Conservation (phyloP, 2,797 vertebrate species). For the Sphaeramia orbicularis region DNA sequence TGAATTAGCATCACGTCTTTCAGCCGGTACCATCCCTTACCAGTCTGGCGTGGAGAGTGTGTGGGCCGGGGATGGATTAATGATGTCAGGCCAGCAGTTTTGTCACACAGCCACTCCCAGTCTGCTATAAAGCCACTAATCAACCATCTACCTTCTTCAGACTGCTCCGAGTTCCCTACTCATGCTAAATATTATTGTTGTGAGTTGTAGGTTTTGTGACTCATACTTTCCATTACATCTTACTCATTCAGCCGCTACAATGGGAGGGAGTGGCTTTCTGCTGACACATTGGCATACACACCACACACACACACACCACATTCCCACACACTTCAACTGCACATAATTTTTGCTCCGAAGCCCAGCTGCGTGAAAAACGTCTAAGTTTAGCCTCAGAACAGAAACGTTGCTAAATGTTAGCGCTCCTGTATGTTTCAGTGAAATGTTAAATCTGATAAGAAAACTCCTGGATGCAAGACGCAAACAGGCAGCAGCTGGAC, state of each 20-base stretch:
- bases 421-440: not conserved
- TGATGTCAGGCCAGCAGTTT: slow-evolving; percentile 68
- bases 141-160: slow-evolving; percentile 62
- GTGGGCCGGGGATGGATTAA: slow-evolving; percentile 70
- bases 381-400: not conserved
- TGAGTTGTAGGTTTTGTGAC: slow-evolving; percentile 72
- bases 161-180: slow-evolving; percentile 40
- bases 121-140: slow-evolving; percentile 74
- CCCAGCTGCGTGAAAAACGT: not conserved
- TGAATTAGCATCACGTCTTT: slow-evolving; percentile 59
- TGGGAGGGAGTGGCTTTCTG: slow-evolving; percentile 70
- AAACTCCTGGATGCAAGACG: not conserved
- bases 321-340: slow-evolving; percentile 53
- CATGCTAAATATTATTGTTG: slow-evolving; percentile 77
- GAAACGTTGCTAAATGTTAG: not conserved
- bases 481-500: no score
- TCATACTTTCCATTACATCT: slow-evolving; percentile 76
- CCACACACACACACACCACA: no score
- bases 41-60: slow-evolving; percentile 60
- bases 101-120: slow-evolving; percentile 72
- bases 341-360: slow-evolving; percentile 8
- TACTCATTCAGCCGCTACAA: slow-evolving; percentile 72
- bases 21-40: slow-evolving; percentile 63
- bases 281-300: slow-evolving; percentile 50
- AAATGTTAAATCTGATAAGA: not conserved